A percentile compares a stretch with the other conserved stretches of the same genome.
These are phyloP conservation scores for Epirrita christyi DNA, from an alignment of 2,888 invertebrate genomes.

Conservation along the genomic window DNA sequence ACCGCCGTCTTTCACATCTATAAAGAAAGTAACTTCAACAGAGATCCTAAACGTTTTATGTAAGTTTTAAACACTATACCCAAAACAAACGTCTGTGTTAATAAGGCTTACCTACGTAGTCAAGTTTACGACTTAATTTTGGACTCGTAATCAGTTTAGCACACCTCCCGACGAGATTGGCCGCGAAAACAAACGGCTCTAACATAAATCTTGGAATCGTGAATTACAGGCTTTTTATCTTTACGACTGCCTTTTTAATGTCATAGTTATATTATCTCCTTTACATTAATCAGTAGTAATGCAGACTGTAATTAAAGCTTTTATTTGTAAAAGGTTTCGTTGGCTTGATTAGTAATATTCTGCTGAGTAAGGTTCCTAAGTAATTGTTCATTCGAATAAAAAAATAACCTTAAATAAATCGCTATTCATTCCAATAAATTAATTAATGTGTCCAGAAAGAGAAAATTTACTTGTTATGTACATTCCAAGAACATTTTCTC, in stretches of 20 bases:
- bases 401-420: too few species aligned
- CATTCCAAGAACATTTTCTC: too few species aligned
- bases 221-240: slow-evolving; percentile 62
- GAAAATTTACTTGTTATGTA: too few species aligned
- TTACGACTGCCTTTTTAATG: slow-evolving; percentile 48
- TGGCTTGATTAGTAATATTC: background rate
- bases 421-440: too few species aligned
- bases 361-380: background rate
- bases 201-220: slow-evolving; percentile 66
- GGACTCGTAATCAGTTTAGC: slow-evolving; percentile 79
- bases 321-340: background rate
- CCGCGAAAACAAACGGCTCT: slow-evolving; percentile 71
- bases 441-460: too few species aligned
- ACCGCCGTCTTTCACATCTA: background rate
- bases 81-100: slow-evolving; percentile 58
- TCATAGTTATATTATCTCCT: slow-evolving; percentile 47
- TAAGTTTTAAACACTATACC: slow-evolving; percentile 33
- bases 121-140: slow-evolving; percentile 80
- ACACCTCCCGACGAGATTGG: slow-evolving; percentile 56
- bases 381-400: too few species aligned
- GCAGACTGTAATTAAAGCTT: slow-evolving; percentile 10
- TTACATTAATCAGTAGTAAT: slow-evolving; percentile 33
- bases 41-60: slow-evolving; percentile 25
- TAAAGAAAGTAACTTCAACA: slow-evolving; percentile 1
- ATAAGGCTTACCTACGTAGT: slow-evolving; percentile 51